Base-by-base conservation (phyloP, 2,797 vertebrate species). In the Rhadinocentrus ornatus region DNA sequence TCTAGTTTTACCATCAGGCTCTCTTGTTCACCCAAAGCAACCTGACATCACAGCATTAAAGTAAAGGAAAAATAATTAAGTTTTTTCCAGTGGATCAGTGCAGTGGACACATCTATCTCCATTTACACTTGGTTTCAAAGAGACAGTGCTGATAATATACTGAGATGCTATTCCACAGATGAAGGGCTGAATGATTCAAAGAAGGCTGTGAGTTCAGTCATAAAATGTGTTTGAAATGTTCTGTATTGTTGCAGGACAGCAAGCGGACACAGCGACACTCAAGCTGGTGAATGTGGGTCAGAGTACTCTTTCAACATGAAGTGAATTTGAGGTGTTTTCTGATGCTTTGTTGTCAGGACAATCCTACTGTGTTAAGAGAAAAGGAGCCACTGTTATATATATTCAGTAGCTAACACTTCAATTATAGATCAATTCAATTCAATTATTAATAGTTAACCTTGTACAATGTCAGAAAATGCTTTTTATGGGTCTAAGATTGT, bases 1-100 rank as follows among this genome's bases (percentile, higher is more conserved):
- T 69, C 76, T 76, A 66, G 9, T 82, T 80, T 80, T 64, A 69
- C 73, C 67, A 85, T 81, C 84, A 83, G 82, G 70, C 86, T 90
- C 59, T 77, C 57, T n/a, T 68, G 41, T 69, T 31, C 46, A 62
- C 67, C 67, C 71, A 41, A 0, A 32, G 54, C 20, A 3, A 73
- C n/a, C 37, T 52, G 15, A 27, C 29, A 34, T 63, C 41, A 24
- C 58, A 46, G 65, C 62, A 74, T 75, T 55, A 74, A 54, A 71
- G 62, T 53, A 54, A 85, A 84, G 35, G 52, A 11, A 8, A 50
- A 62, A 69, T n/a, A 80, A 59, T 11, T 64, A 54, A 48, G 32
- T 55, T 37, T 6, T 3, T 53, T 65, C 15, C 34, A 41, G 11
- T 34, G 68, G 69, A 73, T 73, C 27, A 4, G 26, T 60, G 44